Conservation (phyloP, 2,113 vertebrate genomes). For the Mesocricetus auratus region DNA sequence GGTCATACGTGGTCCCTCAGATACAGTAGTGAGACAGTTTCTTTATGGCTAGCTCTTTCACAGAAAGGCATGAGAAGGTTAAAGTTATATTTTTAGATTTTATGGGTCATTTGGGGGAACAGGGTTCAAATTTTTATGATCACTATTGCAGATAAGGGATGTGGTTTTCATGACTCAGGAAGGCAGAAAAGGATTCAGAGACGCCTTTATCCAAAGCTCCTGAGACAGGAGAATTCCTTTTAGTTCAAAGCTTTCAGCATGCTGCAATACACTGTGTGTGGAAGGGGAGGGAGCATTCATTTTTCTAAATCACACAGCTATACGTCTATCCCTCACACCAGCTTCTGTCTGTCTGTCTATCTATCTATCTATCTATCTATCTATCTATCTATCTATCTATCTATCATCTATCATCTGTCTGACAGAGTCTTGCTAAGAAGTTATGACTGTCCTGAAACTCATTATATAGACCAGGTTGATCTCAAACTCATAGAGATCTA, state of each 20-base stretch:
- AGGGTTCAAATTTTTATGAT: neutral
- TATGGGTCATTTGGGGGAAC: neutral
- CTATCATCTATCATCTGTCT: neutral
- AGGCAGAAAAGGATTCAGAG: too few species aligned
- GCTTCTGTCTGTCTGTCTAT: neutral
- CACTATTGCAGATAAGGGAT: neutral
- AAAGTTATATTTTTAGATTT: neutral
- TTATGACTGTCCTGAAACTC: neutral
- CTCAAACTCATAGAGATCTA: neutral
- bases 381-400: neutral
- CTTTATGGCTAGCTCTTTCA: neutral
- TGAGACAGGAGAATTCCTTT: neutral
- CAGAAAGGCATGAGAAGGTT: neutral
- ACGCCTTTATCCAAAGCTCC: neutral
- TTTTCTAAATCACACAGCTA: neutral
- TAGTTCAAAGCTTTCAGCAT: neutral
- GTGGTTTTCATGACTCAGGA: neutral
- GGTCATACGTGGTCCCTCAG: neutral
- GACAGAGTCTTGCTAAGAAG: neutral
- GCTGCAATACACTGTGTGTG: neutral
- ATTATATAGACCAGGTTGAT: neutral
- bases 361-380: neutral
- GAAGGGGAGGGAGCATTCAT: too few species aligned
- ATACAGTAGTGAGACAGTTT: neutral
- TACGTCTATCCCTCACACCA: too few species aligned